Conservation (phyloP, 2,888 invertebrate genomes). For the Limnephilus rhombicus region DNA sequence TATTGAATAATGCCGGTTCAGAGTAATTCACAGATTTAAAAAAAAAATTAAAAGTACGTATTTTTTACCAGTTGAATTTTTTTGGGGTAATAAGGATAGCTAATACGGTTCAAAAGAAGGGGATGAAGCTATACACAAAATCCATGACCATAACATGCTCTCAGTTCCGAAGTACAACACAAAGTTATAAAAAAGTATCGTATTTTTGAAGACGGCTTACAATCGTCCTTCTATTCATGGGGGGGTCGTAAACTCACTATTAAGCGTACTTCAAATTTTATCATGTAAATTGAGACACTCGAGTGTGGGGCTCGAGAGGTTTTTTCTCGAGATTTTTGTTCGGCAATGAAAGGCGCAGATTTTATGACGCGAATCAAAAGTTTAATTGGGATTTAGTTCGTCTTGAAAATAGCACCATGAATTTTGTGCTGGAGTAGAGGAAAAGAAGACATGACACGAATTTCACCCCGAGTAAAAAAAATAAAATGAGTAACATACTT, state of each 20-base stretch:
- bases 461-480: background rate
- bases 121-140: conserved; percentile 8
- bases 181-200: conserved; percentile 64
- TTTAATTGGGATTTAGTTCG: conserved; percentile 57
- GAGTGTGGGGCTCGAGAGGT: conserved; percentile 39
- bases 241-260: conserved; percentile 64
- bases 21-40: background rate
- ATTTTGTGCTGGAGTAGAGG: background rate
- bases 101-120: background rate
- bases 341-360: conserved; percentile 51
- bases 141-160: conserved; percentile 53
- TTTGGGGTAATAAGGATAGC: conserved; percentile 44
- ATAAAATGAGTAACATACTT: background rate
- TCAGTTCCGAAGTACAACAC: conserved; percentile 53
- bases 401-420: conserved; percentile 17
- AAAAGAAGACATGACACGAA: background rate
- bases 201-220: conserved; percentile 60
- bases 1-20: background rate
- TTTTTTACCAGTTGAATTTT: conserved; percentile 44
- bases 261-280: conserved; percentile 64
- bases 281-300: conserved; percentile 63
- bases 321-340: conserved; percentile 46
- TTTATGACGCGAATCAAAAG: conserved; percentile 61
- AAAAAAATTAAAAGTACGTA: background rate
- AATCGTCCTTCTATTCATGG: conserved; percentile 59